Evolutionary conservation across 2,113 vertebrate genomes (phyloP).

Genomic region (Clarias magur): DNA sequence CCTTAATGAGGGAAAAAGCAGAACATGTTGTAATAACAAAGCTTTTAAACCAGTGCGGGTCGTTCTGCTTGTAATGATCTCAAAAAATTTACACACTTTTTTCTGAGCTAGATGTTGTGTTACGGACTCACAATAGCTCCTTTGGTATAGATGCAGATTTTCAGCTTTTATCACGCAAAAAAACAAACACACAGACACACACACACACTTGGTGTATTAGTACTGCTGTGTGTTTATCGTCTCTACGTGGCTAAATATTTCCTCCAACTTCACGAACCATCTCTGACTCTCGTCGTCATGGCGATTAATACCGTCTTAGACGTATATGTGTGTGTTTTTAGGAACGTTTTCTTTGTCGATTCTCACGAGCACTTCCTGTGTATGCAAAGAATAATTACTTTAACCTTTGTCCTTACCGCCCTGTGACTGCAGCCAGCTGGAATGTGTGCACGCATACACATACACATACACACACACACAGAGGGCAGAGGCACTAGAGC

Average conservation of each 20-base stretch:
- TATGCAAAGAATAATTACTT: conserved; percentile 12
- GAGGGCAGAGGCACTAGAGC: background rate
- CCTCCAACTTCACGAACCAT: background rate
- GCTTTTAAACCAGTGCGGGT: conserved; percentile 24
- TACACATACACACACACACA: conserved; percentile 29
- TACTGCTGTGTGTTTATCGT: background rate
- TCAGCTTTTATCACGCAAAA: background rate
- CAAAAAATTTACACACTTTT: background rate
- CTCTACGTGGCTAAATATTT: background rate
- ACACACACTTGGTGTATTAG: background rate
- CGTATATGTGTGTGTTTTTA: background rate
- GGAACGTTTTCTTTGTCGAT: background rate
- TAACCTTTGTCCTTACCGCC: conserved; percentile 40
- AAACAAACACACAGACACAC: background rate
- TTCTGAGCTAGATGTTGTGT: background rate
- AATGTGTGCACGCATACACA: conserved; percentile 3
- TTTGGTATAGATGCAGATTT: background rate
- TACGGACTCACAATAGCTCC: background rate
- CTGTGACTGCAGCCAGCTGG: conserved; percentile 44
- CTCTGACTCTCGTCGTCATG: background rate
- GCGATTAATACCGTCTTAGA: background rate
- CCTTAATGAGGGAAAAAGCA: conserved; percentile 39
- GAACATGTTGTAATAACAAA: conserved; percentile 65
- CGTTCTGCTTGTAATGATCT: background rate
- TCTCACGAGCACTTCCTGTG: conserved; percentile 5